Evolutionary conservation across 2,797 vertebrate genomes (phyloP), one percentile per base, ranked within the genome.

Genomic region (Mus spretus): DNA sequence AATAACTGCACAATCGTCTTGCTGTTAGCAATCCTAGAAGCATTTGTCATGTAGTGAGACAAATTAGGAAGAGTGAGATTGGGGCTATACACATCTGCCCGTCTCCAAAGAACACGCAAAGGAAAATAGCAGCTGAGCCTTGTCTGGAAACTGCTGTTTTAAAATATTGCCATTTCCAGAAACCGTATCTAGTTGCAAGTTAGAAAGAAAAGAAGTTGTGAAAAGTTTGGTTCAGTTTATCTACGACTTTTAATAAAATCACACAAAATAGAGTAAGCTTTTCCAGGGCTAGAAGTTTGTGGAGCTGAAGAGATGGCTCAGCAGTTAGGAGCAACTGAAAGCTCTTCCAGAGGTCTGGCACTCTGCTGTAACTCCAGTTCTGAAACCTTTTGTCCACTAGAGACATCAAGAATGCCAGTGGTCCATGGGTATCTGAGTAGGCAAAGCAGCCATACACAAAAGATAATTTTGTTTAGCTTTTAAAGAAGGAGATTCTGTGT

Each of bases 231-330:
- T 65, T 85, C 15, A 89, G 10, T 28, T 86, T 81, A 57, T 7
- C 13, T 72, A 75, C 17, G 78, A 37, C 31, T 65, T 95, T 77
- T 61, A 93, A 91, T 57, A 67, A 91, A 93, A 7, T 74, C 34
- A 57, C 44, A 88, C 1, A 59, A 79, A 89, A 75, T 81, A 86
- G 6, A 75, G n/a, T 53, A 47, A 81, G 89, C 4, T 53, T 44
- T 20, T 17, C 3, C 0, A 8, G 0, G 70, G 20, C 6, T 37
- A 2, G 40, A 31, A 20, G 59, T 63, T 65, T 84, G 4, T 67
- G 31, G 44, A 14, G 1, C 44, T 67, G 28, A 19, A n/a, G 44
- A 67, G 44, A 44, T 67, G 82, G 61, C 31, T 47, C 0, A 22
- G 40, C 17, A n/a, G 28, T 50, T 50, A 65, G 11, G 40, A 50